Evolutionary conservation across 2,888 invertebrate species (phyloP).

Genomic region (Cephus spinipes): DNA sequence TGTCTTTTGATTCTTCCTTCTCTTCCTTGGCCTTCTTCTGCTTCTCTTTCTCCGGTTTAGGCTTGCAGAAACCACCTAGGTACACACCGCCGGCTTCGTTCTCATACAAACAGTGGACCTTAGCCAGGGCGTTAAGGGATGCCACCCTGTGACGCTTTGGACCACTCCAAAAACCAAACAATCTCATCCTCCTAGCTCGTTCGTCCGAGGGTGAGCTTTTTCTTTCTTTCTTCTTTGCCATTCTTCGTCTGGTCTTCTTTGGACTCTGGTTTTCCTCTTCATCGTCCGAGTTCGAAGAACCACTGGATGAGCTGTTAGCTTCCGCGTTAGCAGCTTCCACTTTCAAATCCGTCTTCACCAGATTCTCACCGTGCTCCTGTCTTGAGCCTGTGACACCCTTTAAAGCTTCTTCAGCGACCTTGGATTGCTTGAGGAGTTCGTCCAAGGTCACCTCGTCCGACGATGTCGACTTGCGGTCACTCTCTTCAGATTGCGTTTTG

Average conservation of each 20-base stretch:
- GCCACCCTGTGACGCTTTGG: slow-evolving; percentile 89
- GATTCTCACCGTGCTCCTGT: slow-evolving; percentile 42
- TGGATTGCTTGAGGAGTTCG: slow-evolving; percentile 49
- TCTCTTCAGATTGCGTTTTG: slow-evolving; percentile 30
- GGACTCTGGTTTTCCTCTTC: slow-evolving; percentile 24
- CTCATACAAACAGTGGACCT: slow-evolving; percentile 91
- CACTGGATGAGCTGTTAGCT: slow-evolving; percentile 9
- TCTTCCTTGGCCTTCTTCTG: slow-evolving; percentile 61
- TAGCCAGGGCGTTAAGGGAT: slow-evolving; percentile 88
- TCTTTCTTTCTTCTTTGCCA: slow-evolving; percentile 41
- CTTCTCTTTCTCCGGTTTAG: slow-evolving; percentile 69
- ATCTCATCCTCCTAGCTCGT: slow-evolving; percentile 69
- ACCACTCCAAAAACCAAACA: slow-evolving; percentile 79
- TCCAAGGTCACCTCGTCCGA: slow-evolving; percentile 45
- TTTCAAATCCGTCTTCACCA: slow-evolving; percentile 46
- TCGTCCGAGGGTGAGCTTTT: slow-evolving; percentile 54
- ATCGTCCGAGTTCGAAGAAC: neutral
- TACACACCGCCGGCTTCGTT: slow-evolving; percentile 85
- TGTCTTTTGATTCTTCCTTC: slow-evolving; percentile 30
- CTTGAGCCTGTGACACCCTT: slow-evolving; percentile 38
- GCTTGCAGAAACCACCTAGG: slow-evolving; percentile 70
- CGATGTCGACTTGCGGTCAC: slow-evolving; percentile 36
- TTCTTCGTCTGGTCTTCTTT: slow-evolving; percentile 27
- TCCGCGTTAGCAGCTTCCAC: slow-evolving; percentile 41
- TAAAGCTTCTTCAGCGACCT: slow-evolving; percentile 34